Evolutionary conservation across 2,888 invertebrate species (phyloP), one percentile per base, ranked within the genome.

Genomic region (Hypena proboscidalis): DNA sequence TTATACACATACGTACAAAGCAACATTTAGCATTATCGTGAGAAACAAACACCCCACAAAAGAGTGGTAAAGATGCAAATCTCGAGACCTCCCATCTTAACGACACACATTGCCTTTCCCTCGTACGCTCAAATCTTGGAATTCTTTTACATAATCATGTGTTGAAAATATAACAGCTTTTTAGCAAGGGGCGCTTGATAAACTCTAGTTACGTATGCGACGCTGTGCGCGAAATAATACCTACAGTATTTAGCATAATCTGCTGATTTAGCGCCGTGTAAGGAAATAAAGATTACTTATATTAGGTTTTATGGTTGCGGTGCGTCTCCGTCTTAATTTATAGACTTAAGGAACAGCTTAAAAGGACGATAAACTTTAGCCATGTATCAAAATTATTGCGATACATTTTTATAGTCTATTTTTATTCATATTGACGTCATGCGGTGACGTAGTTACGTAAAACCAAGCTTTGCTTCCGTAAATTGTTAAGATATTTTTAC

Each of bases 101-200:
- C 85, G 83, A 84, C 85, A 78, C 75, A 73, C 82, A 78, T 80
- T 83, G 75, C 74, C 79, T 77, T 80, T 78, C 81, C 82, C 80
- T 73, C 74, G 74, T 67, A 74, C 69, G 79, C 60, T 57, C 67
- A 78, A 82, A 83, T 80, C 80, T 80, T 61, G 66, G 80, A 85
- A 85, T 90, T 87, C 85, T 89, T 90, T 90, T 83, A 89, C 89
- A 90, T 89, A 89, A 89, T 90, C 87, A 89, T 84, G 87, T 87
- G 89, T 82, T 86, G 84, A 83, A 87, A 90, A 87, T 85, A 88
- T 84, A 89, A 85, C 88, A 82, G 83, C 80, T 83, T 87, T 84
- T 85, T 82, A 83, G 77, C 72, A 69, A 72, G 82, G 85, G 80
- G 75, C 38, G 64, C 32, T 62, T 83, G 77, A 80, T 85, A 83